Percentiles rank a stretch among this genome's conserved stretches.
Conservation (phyloP, 1,140 invertebrate genomes). For the Euura lappo region DNA sequence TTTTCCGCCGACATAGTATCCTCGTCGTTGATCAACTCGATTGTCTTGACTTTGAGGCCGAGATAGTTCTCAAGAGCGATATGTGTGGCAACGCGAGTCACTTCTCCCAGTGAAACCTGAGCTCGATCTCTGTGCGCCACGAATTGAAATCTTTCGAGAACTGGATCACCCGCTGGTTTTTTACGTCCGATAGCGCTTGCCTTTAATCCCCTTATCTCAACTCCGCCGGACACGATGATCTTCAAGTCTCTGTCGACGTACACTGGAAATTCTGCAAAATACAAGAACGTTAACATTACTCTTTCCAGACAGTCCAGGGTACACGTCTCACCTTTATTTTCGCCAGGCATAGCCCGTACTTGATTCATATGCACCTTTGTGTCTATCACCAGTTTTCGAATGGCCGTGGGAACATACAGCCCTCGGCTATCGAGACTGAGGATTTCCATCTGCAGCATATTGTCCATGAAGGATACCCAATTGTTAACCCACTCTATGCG, state of each 20-base stretch:
- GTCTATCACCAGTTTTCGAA: slow-evolving; percentile 81
- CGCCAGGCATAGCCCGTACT: slow-evolving; percentile 47
- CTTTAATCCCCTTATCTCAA: slow-evolving; percentile 83
- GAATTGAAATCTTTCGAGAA: slow-evolving; percentile 79
- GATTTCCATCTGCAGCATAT: slow-evolving; percentile 88
- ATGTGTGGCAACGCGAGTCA: slow-evolving; percentile 69
- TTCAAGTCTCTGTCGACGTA: slow-evolving; percentile 59
- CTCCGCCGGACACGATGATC: slow-evolving; percentile 70
- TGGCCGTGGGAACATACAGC: slow-evolving; percentile 84
- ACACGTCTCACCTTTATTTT: slow-evolving; percentile 41
- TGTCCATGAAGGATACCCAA: slow-evolving; percentile 94
- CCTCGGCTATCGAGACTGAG: slow-evolving; percentile 75
- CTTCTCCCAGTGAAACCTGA: slow-evolving; percentile 48
- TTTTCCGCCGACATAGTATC: slow-evolving; percentile 54
- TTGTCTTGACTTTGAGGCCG: slow-evolving; percentile 72
- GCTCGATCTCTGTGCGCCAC: slow-evolving; percentile 55
- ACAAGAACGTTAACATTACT: slow-evolving; percentile 10
- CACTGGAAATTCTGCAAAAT: slow-evolving; percentile 51
- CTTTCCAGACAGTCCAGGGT: slow-evolving; percentile 6
- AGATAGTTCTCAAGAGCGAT: slow-evolving; percentile 80
- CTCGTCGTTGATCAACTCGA: slow-evolving; percentile 69
- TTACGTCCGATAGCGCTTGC: slow-evolving; percentile 79
- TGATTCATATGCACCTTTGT: slow-evolving; percentile 68
- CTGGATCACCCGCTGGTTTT: slow-evolving; percentile 67
- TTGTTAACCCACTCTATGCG: slow-evolving; percentile 76